Percentiles rank a stretch among this genome's conserved stretches.
Conservation (phyloP, 2,113 vertebrate species). For the Cynopterus brachyotis region DNA sequence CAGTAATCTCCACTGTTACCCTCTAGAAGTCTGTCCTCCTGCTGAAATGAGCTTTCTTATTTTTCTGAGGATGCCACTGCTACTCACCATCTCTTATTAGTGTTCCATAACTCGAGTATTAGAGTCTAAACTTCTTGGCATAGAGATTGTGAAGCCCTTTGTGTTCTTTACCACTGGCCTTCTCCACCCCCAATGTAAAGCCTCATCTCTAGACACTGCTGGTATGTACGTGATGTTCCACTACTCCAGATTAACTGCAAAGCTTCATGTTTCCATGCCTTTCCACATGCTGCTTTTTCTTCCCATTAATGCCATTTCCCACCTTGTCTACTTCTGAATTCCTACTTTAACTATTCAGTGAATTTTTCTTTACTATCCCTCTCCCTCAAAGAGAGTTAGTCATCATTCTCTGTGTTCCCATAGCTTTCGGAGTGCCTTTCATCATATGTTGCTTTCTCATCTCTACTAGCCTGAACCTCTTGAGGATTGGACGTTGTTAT, state of each 20-base stretch:
- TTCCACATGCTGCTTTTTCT: neutral
- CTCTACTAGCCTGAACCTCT: neutral
- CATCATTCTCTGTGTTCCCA: neutral
- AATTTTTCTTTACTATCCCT: neutral
- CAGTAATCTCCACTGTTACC: neutral
- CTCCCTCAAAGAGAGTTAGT: neutral
- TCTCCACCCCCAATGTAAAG: neutral
- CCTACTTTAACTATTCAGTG: neutral
- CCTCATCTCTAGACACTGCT: neutral
- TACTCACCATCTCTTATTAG: neutral
- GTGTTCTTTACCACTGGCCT: neutral
- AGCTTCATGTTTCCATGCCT: neutral
- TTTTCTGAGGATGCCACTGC: neutral
- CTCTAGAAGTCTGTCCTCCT: neutral
- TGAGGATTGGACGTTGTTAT: neutral
- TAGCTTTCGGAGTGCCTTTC: neutral
- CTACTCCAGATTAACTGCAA: neutral
- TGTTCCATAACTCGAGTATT: neutral
- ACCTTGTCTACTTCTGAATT: neutral
- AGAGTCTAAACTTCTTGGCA: neutral
- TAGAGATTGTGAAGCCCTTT: neutral
- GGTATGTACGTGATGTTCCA: neutral
- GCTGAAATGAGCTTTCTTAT: neutral
- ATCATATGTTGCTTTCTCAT: neutral
- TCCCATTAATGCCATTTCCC: neutral